Conservation (phyloP, 2,113 vertebrate genomes). For the Gallinago paraguaiae region DNA sequence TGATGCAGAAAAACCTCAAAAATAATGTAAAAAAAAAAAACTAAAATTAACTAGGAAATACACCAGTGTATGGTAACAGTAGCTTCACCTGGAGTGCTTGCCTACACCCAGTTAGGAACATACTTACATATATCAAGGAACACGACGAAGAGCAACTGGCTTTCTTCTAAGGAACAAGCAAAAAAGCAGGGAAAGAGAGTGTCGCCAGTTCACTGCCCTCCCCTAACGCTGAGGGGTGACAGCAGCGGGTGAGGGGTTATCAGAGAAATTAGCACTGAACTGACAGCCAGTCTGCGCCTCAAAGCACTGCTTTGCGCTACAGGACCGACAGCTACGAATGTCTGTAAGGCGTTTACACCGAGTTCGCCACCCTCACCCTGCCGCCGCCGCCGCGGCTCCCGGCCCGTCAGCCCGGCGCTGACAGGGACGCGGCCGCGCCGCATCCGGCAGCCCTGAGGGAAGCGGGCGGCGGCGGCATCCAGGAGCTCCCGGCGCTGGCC, state of each 20-base stretch:
- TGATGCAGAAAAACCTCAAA: background rate
- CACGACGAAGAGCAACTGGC: rapidly evolving
- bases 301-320: background rate
- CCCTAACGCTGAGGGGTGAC: too few species aligned
- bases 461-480: background rate
- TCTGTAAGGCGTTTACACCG: rapidly evolving
- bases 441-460: background rate
- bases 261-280: too few species aligned
- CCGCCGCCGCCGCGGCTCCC: background rate
- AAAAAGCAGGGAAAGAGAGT: background rate
- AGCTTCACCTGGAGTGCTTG: background rate
- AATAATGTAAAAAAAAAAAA: background rate
- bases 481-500: too few species aligned
- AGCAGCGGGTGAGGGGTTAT: background rate
- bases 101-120: rapidly evolving
- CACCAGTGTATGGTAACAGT: rapidly evolving
- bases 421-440: background rate
- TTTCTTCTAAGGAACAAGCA: background rate
- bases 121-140: rapidly evolving
- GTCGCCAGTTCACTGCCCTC: background rate
- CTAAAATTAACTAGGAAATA: background rate
- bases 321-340: rapidly evolving
- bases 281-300: background rate
- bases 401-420: background rate
- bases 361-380: rapidly evolving